phyloP scores from a whole-genome alignment of 1,140 invertebrate species.

The Lepeophtheirus salmonis region DNA sequence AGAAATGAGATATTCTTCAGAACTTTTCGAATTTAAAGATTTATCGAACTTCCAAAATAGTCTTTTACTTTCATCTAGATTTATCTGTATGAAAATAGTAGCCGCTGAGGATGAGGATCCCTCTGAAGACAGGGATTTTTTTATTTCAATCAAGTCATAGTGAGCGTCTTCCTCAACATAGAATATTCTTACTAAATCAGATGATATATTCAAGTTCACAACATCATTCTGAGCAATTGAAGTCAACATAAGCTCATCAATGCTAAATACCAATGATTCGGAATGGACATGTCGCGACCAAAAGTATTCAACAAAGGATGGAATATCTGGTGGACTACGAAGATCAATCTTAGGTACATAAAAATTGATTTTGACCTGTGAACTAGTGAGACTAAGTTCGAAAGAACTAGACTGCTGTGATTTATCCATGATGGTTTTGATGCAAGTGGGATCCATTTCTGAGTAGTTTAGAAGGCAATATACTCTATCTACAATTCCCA shows the following conservation, averaged over 20 bases:
- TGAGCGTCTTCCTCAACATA: background rate
- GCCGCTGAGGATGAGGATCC: background rate
- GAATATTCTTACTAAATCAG: background rate
- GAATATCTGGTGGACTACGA: background rate
- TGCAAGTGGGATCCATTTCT: constrained; percentile 13
- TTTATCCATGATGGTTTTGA: background rate
- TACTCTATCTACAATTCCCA: constrained; percentile 5
- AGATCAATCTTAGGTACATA: constrained; percentile 11
- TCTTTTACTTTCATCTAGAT: background rate
- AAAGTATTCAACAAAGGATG: background rate
- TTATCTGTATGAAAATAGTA: background rate
- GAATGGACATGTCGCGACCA: constrained; percentile 15
- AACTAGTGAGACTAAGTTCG: background rate
- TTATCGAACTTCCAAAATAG: background rate
- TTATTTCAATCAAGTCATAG: background rate
- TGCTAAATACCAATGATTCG: background rate
- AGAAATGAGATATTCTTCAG: background rate
- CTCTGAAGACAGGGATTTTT: too few species aligned
- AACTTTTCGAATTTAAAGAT: too few species aligned
- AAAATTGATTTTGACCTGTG: constrained; percentile 9
- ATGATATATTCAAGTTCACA: background rate
- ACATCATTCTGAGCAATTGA: background rate
- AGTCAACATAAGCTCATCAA: background rate
- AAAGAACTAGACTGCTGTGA: background rate
- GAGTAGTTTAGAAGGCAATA: constrained; percentile 7